Evolutionary conservation across 1,140 invertebrate species (phyloP).

Genomic region (Teleopsis dalmanni): DNA sequence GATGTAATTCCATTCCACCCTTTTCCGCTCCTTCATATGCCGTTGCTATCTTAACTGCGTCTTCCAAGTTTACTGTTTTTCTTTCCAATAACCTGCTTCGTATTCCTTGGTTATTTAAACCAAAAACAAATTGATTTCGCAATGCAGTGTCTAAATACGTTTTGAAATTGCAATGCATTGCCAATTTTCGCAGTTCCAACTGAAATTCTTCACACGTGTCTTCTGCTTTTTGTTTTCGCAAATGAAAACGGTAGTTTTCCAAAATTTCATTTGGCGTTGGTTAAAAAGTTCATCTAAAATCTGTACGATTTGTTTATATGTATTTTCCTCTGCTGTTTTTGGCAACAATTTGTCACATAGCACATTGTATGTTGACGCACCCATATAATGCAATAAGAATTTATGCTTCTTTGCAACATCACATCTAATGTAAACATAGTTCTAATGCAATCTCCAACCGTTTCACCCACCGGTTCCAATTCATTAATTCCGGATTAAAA

Average conservation of each 20-base stretch:
- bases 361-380: constrained; percentile 11
- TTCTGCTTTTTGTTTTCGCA: constrained; percentile 16
- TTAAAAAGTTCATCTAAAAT: constrained; percentile 17
- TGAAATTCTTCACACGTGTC: constrained; percentile 17
- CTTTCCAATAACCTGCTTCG: constrained; percentile 9
- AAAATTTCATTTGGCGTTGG: constrained; percentile 22
- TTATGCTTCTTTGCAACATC: neutral
- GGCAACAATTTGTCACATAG: constrained; percentile 14
- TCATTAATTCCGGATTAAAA: neutral
- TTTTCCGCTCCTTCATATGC: neutral
- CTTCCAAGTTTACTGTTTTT: constrained; percentile 8
- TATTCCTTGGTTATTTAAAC: constrained; percentile 2
- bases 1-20: constrained; percentile 2
- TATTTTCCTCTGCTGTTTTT: constrained; percentile 5
- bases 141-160: constrained; percentile 18
- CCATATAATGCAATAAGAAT: constrained; percentile 16
- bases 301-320: neutral
- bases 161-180: constrained; percentile 22
- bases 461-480: constrained; percentile 14
- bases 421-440: constrained; percentile 15
- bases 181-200: constrained; percentile 15
- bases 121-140: constrained; percentile 14
- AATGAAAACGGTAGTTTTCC: constrained; percentile 18
- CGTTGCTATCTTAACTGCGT: constrained; percentile 1
- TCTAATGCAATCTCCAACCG: constrained; percentile 17